Evolutionary conservation across 2,888 invertebrate species (phyloP).

Genomic region (Xestia ashworthii): DNA sequence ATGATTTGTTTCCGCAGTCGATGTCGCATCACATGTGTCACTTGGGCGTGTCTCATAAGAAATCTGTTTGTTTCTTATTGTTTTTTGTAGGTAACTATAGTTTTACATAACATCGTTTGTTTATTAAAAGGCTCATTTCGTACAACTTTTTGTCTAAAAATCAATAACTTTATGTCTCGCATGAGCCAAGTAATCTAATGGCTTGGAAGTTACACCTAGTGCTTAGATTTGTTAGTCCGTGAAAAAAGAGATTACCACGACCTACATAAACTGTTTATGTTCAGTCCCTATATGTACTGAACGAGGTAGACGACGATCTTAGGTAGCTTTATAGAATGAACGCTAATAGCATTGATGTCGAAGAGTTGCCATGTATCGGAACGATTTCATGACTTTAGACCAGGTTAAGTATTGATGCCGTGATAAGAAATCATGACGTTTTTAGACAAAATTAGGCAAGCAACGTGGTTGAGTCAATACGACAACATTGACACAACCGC

Average conservation of each 20-base stretch:
- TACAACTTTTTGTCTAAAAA: neutral
- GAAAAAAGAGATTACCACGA: conserved; percentile 4
- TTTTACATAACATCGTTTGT: neutral
- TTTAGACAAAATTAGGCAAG: neutral
- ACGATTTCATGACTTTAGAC: neutral
- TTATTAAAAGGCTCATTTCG: neutral
- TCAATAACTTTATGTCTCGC: conserved; percentile 8
- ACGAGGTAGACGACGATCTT: neutral
- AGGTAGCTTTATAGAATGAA: neutral
- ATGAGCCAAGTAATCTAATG: conserved; percentile 27
- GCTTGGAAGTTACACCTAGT: conserved; percentile 24
- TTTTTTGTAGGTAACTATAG: neutral
- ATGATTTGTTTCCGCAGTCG: neutral
- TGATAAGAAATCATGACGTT: neutral
- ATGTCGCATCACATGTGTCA: neutral
- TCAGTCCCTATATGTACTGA: neutral
- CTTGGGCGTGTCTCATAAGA: neutral
- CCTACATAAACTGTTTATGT: neutral
- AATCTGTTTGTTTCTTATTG: neutral
- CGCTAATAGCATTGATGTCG: neutral
- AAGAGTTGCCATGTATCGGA: neutral
- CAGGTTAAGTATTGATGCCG: neutral
- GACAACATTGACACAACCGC: conserved; percentile 16
- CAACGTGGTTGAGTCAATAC: neutral
- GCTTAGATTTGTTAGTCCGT: conserved; percentile 19